These are phyloP conservation scores for Neogale vison DNA, from an alignment of 2,113 vertebrate species.

Conservation along the genomic window DNA sequence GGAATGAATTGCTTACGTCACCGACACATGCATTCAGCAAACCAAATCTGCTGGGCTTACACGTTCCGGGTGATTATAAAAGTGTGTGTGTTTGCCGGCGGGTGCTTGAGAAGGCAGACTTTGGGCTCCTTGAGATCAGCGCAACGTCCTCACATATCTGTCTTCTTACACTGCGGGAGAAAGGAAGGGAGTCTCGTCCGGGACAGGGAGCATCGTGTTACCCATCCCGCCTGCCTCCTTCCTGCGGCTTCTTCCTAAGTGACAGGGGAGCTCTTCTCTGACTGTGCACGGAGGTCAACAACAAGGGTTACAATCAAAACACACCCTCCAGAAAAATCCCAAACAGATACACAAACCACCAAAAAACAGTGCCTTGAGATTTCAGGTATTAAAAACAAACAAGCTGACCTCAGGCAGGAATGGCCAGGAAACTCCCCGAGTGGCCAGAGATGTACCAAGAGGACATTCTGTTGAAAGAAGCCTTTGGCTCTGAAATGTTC, in stretches of 20 bases:
- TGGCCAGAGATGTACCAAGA: background rate
- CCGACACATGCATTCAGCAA: accelerated
- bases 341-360: background rate
- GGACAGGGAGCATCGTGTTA: accelerated
- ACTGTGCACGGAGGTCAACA: background rate
- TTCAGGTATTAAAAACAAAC: background rate
- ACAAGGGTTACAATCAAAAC: background rate
- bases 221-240: background rate
- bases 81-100: background rate
- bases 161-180: no score
- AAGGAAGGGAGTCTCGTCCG: accelerated
- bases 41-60: no score
- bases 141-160: background rate
- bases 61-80: background rate
- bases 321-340: no score
- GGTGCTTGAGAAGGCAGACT: background rate
- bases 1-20: no score
- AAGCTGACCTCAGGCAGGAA: background rate
- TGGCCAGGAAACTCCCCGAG: background rate
- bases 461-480: background rate
- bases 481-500: background rate
- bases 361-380: background rate
- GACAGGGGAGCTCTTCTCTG: background rate
- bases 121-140: background rate
- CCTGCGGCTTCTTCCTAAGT: background rate